Percentiles rank a stretch among this genome's conserved stretches.
These are phyloP conservation scores for Scolopax bukidnonensis DNA, from an alignment of 2,797 vertebrate species.

Conservation along the genomic window DNA sequence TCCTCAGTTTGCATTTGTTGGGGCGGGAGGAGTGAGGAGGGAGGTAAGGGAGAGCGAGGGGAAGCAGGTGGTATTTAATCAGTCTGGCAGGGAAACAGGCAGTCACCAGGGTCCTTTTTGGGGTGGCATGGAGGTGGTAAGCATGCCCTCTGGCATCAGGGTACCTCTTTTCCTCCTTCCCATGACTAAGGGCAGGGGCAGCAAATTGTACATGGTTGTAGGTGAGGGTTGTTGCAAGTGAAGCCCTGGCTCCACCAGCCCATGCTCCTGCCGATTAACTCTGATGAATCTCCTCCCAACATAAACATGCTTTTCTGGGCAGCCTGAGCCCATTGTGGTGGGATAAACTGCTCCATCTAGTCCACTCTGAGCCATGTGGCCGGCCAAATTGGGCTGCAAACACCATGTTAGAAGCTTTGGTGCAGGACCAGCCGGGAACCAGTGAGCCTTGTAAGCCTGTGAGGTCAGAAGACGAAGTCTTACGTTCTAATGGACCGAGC, in stretches of 20 bases:
- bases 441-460: not conserved
- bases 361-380: not conserved
- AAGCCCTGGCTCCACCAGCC: not conserved
- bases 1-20: not conserved
- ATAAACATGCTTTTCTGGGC: not conserved
- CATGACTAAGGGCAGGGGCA: not conserved
- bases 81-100: slow-evolving; percentile 36
- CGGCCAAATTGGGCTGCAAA: not conserved
- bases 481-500: not conserved
- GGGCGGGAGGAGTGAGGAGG: not conserved
- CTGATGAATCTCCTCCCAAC: not conserved
- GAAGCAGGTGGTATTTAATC: slow-evolving; percentile 58
- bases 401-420: not conserved
- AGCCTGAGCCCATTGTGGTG: not conserved
- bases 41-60: not conserved
- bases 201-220: not conserved
- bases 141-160: slow-evolving; percentile 39
- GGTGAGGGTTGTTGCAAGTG: not conserved
- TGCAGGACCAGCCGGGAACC: not conserved
- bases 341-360: not conserved
- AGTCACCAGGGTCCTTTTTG: slow-evolving; percentile 10
- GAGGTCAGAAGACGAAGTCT: not conserved
- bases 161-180: not conserved
- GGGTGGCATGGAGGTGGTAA: slow-evolving; percentile 39
- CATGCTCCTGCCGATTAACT: not conserved